A percentile compares a stretch with the other conserved stretches of the same genome.
Conservation (phyloP, 2,113 vertebrate species). For the Coracopsis vasa region DNA sequence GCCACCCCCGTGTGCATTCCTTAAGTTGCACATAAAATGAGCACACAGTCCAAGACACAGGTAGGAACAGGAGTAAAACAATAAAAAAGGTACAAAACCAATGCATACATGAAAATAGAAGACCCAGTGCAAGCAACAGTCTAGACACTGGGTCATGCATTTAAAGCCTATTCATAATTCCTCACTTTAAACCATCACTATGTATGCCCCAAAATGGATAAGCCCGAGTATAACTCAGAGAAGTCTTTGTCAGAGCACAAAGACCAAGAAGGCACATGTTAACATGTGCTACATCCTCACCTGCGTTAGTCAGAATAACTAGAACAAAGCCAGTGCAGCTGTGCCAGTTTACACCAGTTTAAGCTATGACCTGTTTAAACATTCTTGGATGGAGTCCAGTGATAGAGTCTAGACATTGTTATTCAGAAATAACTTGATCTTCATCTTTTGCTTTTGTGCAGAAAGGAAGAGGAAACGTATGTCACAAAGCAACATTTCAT, state of each 20-base stretch:
- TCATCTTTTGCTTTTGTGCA: conserved; percentile 30
- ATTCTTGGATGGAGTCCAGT: conserved; percentile 19
- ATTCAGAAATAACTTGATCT: conserved; percentile 56
- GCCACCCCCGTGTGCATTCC: not conserved
- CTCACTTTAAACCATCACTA: not conserved
- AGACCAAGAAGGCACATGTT: not conserved
- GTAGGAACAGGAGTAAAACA: not conserved
- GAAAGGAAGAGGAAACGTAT: conserved; percentile 55
- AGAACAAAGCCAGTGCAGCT: conserved; percentile 39
- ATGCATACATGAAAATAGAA: not conserved
- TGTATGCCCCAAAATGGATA: not conserved
- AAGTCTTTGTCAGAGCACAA: not conserved
- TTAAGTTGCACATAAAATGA: not conserved
- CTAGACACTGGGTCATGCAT: not conserved
- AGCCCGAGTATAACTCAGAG: not conserved
- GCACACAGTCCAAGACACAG: not conserved
- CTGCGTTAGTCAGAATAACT: not conserved
- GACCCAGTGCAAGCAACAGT: not conserved
- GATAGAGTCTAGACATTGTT: conserved; percentile 45
- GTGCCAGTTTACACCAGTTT: conserved; percentile 1
- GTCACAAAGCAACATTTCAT: conserved; percentile 47
- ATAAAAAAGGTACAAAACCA: not conserved
- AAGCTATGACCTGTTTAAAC: conserved; percentile 20
- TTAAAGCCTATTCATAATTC: conserved; percentile 16
- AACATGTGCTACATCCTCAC: not conserved